phyloP scores from a whole-genome alignment of 2,888 invertebrate genomes.

The Pterostichus madidus region DNA sequence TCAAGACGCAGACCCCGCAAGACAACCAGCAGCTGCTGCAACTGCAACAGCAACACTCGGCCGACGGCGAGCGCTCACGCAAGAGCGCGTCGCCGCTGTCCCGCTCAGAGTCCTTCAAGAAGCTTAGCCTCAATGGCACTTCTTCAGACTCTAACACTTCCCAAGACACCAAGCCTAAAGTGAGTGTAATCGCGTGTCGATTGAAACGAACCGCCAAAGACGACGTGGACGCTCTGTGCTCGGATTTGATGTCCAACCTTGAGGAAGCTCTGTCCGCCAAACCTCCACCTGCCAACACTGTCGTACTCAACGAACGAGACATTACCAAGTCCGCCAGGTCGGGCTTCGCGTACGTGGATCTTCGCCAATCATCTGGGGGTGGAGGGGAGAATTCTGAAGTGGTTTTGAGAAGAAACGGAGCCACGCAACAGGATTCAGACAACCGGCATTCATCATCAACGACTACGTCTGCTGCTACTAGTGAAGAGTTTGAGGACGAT shows the following conservation, averaged over 20 bases:
- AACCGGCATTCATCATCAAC: constrained; percentile 61
- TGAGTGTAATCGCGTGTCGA: constrained; percentile 46
- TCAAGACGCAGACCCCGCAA: constrained; percentile 68
- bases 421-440: constrained; percentile 4
- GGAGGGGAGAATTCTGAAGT: background rate
- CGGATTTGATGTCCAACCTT: constrained; percentile 62
- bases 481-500: constrained; percentile 68
- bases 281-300: background rate
- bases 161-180: constrained; percentile 36
- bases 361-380: constrained; percentile 23
- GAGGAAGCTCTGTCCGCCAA: constrained; percentile 52
- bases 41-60: constrained; percentile 71
- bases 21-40: constrained; percentile 73
- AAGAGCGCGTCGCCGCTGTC: constrained; percentile 78
- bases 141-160: background rate
- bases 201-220: constrained; percentile 29
- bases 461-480: constrained; percentile 53
- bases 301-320: constrained; percentile 4
- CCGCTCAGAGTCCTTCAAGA: constrained; percentile 74
- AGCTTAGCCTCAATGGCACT: constrained; percentile 33
- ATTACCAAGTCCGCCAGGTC: constrained; percentile 55
- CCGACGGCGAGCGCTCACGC: constrained; percentile 67
- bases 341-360: constrained; percentile 62
- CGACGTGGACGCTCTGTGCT: constrained; percentile 62
- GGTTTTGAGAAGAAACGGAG: constrained; percentile 38